phyloP scores from a whole-genome alignment of 2,797 vertebrate species.

The Graptemys geographica region DNA sequence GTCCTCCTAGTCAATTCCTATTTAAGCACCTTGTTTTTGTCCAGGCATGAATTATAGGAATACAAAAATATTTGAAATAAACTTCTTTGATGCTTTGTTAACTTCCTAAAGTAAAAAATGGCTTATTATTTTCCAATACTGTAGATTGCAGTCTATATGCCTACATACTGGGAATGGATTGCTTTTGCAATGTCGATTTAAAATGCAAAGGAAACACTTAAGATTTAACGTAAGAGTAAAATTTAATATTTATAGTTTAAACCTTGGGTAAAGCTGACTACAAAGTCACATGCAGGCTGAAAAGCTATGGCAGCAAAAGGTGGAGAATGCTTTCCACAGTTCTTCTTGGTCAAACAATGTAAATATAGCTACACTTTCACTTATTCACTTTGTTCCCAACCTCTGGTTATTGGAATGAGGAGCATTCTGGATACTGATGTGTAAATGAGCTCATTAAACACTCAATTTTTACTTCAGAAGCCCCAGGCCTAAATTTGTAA shows the following conservation, averaged over 20 bases:
- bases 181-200: constrained; percentile 23
- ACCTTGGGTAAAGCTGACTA: neutral
- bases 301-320: neutral
- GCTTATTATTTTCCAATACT: rapidly evolving
- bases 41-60: neutral
- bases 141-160: neutral
- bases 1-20: neutral
- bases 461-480: neutral
- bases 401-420: neutral
- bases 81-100: neutral
- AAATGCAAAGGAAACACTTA: constrained; percentile 21
- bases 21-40: neutral
- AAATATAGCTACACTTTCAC: neutral
- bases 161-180: neutral
- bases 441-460: neutral
- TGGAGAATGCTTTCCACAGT: neutral
- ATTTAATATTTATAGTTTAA: constrained; percentile 33
- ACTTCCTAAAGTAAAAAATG: neutral
- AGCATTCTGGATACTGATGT: neutral
- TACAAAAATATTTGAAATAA: neutral
- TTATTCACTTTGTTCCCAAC: neutral
- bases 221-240: neutral
- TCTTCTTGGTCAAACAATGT: neutral
- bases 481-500: too few relatives aligned
- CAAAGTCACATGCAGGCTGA: neutral